Evolutionary conservation across 2,113 vertebrate species (phyloP).

Genomic region (Sapayoa aenigma): DNA sequence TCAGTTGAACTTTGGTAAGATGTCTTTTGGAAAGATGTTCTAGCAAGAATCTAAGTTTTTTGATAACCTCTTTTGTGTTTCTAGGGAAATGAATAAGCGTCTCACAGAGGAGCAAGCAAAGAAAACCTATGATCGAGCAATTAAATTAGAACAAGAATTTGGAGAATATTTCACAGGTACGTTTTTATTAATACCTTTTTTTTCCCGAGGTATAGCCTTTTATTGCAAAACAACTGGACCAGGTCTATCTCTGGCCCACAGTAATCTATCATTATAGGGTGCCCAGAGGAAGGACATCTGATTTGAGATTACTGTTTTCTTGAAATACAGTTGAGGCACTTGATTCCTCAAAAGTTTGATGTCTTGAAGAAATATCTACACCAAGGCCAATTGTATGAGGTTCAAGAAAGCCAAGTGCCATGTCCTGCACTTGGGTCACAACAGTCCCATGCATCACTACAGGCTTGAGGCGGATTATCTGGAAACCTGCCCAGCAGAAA

Average conservation of each 20-base stretch:
- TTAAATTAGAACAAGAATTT: conserved; percentile 98
- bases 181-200: background rate
- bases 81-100: conserved; percentile 97
- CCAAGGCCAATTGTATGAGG: background rate
- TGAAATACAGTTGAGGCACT: background rate
- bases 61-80: background rate
- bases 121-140: conserved; percentile 92
- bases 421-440: background rate
- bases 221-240: background rate
- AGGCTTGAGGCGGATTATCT: background rate
- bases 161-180: conserved; percentile 98
- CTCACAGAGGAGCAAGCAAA: conserved; percentile 95
- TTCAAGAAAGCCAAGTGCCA: background rate
- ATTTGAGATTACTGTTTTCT: background rate
- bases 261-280: background rate
- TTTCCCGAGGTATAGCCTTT: background rate
- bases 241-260: background rate
- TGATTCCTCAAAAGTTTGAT: background rate
- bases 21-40: background rate
- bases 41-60: background rate
- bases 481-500: background rate
- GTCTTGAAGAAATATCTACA: background rate
- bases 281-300: background rate
- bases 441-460: background rate
- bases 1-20: background rate